Evolutionary conservation across 30 jellyfish, hydroid and myxozoan genomes (phyloP), one percentile per base, ranked within the genome.

Genomic region (Catostylus mosaicus): DNA sequence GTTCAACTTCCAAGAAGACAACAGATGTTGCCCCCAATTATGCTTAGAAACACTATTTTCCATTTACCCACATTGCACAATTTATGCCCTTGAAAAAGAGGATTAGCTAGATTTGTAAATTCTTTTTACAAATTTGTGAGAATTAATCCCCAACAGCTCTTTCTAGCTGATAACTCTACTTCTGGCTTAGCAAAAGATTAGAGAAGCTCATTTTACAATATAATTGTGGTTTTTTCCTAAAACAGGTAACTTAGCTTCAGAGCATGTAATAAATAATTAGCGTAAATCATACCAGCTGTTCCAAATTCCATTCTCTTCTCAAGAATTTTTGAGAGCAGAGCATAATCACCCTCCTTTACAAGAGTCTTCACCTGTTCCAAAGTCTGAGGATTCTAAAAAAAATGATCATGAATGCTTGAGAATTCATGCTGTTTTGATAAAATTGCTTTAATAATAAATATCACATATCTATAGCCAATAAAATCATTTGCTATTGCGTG

Each of bases 221-320:
- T 20, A 65, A 36, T 33, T 68, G 62, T 68, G 80, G 80, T 23
- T 36, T 19, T 52, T 8, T 14, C 26, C 24, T 1, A 65, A 19
- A 65, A 31, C 27, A 31, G 51, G 77, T 33, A 34, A 24, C 43
- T 30, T n/a, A 29, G 59, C 11, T 22, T 29, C 23, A 59, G 19
- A 59, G 40, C 37, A n/a, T 59, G 71, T n/a, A 7, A 52, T 52
- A 52, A 52, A 52, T 52, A 52, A 52, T 52, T 52, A 3, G 29
- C 19, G 29, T 14, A 36, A 4, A 69, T 24, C 6, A 18, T 81
- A 91, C 98, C 98, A 62, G 98, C 98, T 56, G 98, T 91, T 26
- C 98, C 98, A 91, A 91, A 91, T 26, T 91, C 96, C 94, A 91
- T 84, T 78, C 98, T 71, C 54, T 78, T 85, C 50, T 43, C 84